Conservation (phyloP, 2,888 invertebrate species). For the Halocaridina rubra region DNA sequence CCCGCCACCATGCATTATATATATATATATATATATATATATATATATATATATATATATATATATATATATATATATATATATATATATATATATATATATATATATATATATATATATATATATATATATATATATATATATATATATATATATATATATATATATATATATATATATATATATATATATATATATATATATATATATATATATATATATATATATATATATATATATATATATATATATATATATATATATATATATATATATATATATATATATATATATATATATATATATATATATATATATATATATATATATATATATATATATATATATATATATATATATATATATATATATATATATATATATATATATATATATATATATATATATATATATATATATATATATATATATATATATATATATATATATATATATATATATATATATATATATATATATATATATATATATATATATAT, state of each 20-base stretch:
- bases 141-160: not conserved
- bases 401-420: constrained; percentile 7
- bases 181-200: not conserved
- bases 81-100: not conserved
- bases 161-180: not conserved
- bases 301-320: constrained; percentile 8
- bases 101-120: not conserved
- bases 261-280: not conserved
- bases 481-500: not conserved
- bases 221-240: not conserved
- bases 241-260: not conserved
- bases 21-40: not conserved
- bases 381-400: constrained; percentile 8
- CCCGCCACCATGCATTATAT: not conserved
- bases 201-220: not conserved
- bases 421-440: not conserved
- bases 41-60: not conserved
- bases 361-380: constrained; percentile 8
- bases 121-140: not conserved
- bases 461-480: not conserved
- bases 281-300: constrained; percentile 8
- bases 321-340: constrained; percentile 8
- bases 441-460: not conserved
- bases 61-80: not conserved
- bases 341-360: constrained; percentile 8